Conservation (phyloP, 1,140 invertebrate genomes). For the Laupala kohalensis region DNA sequence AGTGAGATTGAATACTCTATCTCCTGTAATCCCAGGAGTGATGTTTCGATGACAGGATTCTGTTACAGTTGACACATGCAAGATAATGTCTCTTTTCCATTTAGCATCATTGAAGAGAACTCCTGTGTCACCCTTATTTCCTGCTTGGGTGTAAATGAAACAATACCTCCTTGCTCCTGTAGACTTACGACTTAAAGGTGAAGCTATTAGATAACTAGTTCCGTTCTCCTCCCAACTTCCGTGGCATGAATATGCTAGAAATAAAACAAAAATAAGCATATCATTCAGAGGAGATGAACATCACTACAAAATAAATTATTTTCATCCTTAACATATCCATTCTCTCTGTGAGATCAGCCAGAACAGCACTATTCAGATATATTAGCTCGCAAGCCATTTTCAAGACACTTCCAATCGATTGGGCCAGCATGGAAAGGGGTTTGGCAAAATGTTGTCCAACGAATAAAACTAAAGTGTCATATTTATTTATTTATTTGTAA, state of each 20-base stretch:
- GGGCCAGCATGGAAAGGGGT: no score
- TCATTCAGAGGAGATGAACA: no score
- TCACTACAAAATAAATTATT: no score
- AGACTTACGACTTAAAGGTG: constrained; percentile 30
- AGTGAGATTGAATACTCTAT: constrained; percentile 3
- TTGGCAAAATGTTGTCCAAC: no score
- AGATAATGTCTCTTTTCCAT: background rate
- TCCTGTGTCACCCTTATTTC: background rate
- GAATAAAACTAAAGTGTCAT: no score
- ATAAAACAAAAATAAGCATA: no score
- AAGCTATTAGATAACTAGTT: constrained; percentile 48
- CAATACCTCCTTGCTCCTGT: constrained; percentile 29
- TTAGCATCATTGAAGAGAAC: background rate
- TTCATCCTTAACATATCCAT: no score
- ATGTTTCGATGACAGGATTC: constrained; percentile 8
- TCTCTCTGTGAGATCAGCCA: no score
- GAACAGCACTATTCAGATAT: no score
- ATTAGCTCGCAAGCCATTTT: no score
- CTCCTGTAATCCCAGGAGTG: background rate
- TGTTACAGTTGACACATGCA: constrained; percentile 3
- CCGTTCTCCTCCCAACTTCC: constrained; percentile 52
- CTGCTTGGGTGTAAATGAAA: constrained; percentile 24
- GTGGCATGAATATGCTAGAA: constrained; percentile 49
- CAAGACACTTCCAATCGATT: no score
- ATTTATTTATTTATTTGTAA: no score